Evolutionary conservation across 2,113 vertebrate genomes (phyloP), one percentile per base, ranked within the genome.

Genomic region (Chaenocephalus aceratus): DNA sequence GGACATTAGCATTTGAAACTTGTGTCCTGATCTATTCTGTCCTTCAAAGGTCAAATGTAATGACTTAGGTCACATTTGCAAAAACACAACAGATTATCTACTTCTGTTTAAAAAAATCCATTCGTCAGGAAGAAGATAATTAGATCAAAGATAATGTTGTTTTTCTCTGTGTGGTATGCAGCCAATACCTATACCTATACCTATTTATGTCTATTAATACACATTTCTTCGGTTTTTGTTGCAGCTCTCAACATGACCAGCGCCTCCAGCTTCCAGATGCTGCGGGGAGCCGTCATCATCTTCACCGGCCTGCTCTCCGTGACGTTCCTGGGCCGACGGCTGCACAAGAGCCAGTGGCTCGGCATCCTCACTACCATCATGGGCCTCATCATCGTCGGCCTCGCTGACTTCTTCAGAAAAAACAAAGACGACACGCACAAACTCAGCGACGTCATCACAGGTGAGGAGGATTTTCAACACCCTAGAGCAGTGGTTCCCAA

Each of bases 251-350:
- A 96, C 93, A 98, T 98, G 97, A 99, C 97, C 34, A 98, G 96
- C 0, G 97, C 97, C 36, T 98, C 97, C 86, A 99, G 97, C 88
- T 99, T 98, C 95, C 97, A 99, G 96, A 98, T 99, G 97, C 89
- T 99, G 11, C 96, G 97, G 0, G 97, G 97, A 0, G 96, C 97
- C 0, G 97, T 98, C 75, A 96, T 99, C 92, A 95, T 98, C 85
- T 98, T 99, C 94, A 98, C 97, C 0, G 97, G 97, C 12, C 94
- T 98, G 10, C 95, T 99, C 11, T 99, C 97, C 0, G 97, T 98
- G 75, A 96, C 96, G 1, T 99, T 98, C 89, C 91, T 99, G 87
- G 94, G 96, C 2, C 95, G 96, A 1, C 95, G 90, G 26, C 94
- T 98, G 83, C 14, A 10, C 0, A 16, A 71, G 34, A 97, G 94